Base-by-base conservation (phyloP, 2,113 vertebrate species). In the Callochromis pleurospilus region DNA sequence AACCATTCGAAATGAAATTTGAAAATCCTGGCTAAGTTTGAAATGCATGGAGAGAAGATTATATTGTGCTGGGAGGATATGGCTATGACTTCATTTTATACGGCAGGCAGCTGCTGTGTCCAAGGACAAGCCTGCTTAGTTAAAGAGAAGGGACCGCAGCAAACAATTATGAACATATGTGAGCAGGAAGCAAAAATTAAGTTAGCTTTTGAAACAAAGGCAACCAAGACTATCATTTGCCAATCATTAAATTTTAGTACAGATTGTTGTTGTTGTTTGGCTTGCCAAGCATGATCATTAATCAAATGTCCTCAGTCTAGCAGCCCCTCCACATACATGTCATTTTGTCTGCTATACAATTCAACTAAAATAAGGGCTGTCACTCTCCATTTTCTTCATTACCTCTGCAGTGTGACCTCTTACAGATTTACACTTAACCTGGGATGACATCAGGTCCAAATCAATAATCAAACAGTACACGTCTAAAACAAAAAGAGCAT, bases 311-410 rank as follows among this genome's bases (percentile, higher is more conserved):
- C 17, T 10, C 24, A 19, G 17, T 75, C 38, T 42, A 55, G 2
- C 49, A 8, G 79, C 17, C 2, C 49, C 49, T 45, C 80, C 80
- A 9, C 53, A 17, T n/a, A 73, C 54, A 17, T 75, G 70, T 80
- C 11, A 8, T 75, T 31, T 68, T 13, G 2, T 62, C 10, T 4
- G n/a, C 82, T 79, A 9, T 40, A 17, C 75, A 90, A 85, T 90
- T 86, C 24, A 88, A 90, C 95, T 89, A 90, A 81, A 83, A n/a
- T 26, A 81, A 79, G 83, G 89, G 84, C 88, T 79, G 81, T 86
- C 88, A 24, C 58, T 90, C 79, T 79, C 83, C 86, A 90, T 93
- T 90, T 89, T 77, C 86, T 73, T 88, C 79, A 95, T 94, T 90
- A 83, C 80, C 40, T 83, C 45, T 84, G 12, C 79, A 84, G 84